A percentile compares a stretch with the other conserved stretches of the same genome.
Evolutionary conservation across 2,797 vertebrate genomes (phyloP).

Genomic region (Poeciliopsis gracilis): DNA sequence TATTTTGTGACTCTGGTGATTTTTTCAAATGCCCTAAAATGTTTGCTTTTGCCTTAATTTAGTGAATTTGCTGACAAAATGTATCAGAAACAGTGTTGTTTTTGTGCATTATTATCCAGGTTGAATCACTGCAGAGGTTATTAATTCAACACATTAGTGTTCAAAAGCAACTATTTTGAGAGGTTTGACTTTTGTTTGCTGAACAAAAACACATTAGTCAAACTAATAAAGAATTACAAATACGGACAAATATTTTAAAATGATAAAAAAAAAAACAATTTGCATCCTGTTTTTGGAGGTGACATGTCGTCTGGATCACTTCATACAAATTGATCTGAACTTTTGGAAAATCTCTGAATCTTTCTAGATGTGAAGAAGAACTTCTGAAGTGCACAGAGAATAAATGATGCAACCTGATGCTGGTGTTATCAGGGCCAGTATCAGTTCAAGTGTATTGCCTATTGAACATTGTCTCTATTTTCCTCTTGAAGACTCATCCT

Average conservation of each 20-base stretch:
- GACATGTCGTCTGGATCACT: background rate
- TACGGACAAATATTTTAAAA: too few relatives aligned
- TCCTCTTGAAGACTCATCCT: conserved; percentile 14
- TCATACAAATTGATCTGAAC: background rate
- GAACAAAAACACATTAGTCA: background rate
- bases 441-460: conserved; percentile 19
- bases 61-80: background rate
- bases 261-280: background rate
- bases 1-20: background rate
- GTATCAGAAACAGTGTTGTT: background rate
- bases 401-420: conserved; percentile 1
- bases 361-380: background rate
- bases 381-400: background rate
- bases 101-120: background rate
- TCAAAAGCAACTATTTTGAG: background rate
- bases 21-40: background rate
- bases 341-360: background rate
- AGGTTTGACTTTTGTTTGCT: background rate
- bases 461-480: conserved; percentile 27
- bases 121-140: background rate
- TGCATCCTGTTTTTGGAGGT: background rate
- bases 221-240: background rate
- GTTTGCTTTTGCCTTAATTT: background rate
- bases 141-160: background rate
- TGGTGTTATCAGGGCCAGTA: conserved; percentile 17